Evolutionary conservation across 2,797 vertebrate genomes (phyloP).

Genomic region (Halcyon leucocephala): DNA sequence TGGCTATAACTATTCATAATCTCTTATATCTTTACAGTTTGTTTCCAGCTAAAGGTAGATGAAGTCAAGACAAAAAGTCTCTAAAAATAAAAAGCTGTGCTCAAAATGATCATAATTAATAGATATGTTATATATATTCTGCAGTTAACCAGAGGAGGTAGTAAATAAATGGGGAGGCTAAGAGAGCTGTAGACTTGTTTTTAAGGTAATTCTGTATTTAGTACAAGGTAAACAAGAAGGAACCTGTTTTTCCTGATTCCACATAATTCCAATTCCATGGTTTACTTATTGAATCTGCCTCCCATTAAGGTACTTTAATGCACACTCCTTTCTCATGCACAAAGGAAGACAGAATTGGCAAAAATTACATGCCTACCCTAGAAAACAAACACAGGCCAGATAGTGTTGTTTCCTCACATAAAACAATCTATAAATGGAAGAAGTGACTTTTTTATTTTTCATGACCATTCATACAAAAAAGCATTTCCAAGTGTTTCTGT

Average conservation of each 20-base stretch:
- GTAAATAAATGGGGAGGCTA: background rate
- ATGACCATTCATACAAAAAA: background rate
- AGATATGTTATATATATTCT: background rate
- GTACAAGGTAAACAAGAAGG: background rate
- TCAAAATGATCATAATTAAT: constrained; percentile 4
- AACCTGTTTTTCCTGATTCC: constrained; percentile 15
- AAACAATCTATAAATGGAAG: background rate
- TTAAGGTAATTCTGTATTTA: background rate
- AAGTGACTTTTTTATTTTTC: background rate
- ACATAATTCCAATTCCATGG: background rate
- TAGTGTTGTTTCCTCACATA: background rate
- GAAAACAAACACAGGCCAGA: background rate
- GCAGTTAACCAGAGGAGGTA: background rate
- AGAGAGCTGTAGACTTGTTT: background rate
- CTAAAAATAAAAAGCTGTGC: background rate
- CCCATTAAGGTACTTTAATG: background rate
- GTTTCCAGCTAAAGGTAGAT: background rate
- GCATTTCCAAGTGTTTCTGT: background rate
- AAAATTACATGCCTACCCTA: background rate
- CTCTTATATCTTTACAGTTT: background rate
- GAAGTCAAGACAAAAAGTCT: background rate
- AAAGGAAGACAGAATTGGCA: background rate
- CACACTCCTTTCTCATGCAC: background rate
- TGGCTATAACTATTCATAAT: background rate
- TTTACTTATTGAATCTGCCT: background rate